Evolutionary conservation across 2,888 invertebrate genomes (phyloP), one percentile per base, ranked within the genome.

Genomic region (Perithous albicinctus): DNA sequence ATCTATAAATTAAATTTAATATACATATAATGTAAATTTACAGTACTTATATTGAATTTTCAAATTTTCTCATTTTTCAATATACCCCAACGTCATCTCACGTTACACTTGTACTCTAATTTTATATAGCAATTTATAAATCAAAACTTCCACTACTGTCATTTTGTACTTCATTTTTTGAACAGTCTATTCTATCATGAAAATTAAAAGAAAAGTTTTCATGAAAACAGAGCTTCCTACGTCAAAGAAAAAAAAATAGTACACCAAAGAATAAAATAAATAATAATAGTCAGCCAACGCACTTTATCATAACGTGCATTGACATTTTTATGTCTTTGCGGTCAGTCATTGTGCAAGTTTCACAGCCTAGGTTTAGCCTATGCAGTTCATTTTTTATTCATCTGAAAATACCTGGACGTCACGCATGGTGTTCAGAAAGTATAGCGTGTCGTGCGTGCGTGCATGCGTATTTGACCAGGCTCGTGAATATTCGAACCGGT

Each of bases 401-500:
- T 41, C 20, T 18, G 8, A 59, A 63, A 63, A 72, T 32, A 41
- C 59, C 43, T 29, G 29, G 15, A 46, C 59, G 59, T 72, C 72
- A 72, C 59, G 72, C 43, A 43, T 29, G 4, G 43, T 10, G 29
- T 26, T 46, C 32, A 23, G 38, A 23, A 59, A 59, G 59, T 59
- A 5, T 5, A 38, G 41, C 18, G 35, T 51, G 51, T 54, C 59
- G 48, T 35, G 32, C 54, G 38, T 54, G 32, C 54, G 38, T 54
- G 38, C 69, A 41, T 56, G 41, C 29, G 26, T 29, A 56, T 18
- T 72, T 46, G 56, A 72, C 29, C 43, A 23, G 29, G 64, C 66
- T 10, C 76, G 15, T 64, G 46, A 12, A 56, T 59, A 56, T 66
- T 76, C 75, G 43, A 54, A 59, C 56, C 43, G 35, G 59, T 73